Evolutionary conservation across 2,888 invertebrate genomes (phyloP).

Genomic region (Macrosiphum euphorbiae): DNA sequence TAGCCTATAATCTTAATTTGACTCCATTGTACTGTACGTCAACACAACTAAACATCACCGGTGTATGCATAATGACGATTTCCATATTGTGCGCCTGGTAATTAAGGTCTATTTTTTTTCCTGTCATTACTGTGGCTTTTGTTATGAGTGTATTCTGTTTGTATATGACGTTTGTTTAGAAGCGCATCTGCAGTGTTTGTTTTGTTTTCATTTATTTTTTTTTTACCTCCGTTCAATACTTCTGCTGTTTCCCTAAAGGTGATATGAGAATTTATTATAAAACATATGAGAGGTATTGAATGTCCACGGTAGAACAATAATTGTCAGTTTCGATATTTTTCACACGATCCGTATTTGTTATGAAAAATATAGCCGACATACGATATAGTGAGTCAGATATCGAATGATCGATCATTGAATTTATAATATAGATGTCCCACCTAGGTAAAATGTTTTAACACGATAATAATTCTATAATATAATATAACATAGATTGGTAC

Average conservation of each 20-base stretch:
- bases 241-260: background rate
- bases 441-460: too few relatives aligned
- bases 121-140: conserved; percentile 46
- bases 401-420: background rate
- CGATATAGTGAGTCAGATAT: background rate
- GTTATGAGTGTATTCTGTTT: background rate
- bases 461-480: background rate
- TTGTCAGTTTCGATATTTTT: background rate
- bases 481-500: background rate
- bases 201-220: background rate
- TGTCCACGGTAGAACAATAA: background rate
- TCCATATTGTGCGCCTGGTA: conserved; percentile 53
- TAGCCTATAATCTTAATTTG: conserved; percentile 61
- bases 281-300: background rate
- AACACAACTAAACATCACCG: conserved; percentile 40
- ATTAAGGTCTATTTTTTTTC: conserved; percentile 48
- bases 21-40: conserved; percentile 55
- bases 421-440: background rate
- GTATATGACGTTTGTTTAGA: conserved; percentile 41
- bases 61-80: conserved; percentile 44
- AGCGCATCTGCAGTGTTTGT: conserved; percentile 24
- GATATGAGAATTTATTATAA: background rate
- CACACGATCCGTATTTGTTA: background rate
- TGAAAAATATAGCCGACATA: background rate
- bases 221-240: background rate